These are phyloP conservation scores for Vanessa atalanta DNA, from an alignment of 1,140 invertebrate species.

Conservation along the genomic window DNA sequence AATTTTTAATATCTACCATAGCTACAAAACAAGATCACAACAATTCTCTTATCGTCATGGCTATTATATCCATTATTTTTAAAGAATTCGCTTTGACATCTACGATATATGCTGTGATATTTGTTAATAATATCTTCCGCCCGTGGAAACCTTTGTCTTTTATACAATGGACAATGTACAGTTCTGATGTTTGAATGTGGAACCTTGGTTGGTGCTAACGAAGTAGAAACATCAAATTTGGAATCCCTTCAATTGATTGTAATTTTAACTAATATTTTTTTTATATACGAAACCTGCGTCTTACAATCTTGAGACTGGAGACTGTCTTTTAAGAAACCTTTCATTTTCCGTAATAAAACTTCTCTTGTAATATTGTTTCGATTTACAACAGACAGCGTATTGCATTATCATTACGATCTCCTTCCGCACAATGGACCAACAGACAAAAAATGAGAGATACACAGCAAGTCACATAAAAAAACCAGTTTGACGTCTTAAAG, in stretches of 20 bases:
- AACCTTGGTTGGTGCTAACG: constrained; percentile 7
- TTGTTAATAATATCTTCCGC: constrained; percentile 17
- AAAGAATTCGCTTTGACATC: constrained; percentile 9
- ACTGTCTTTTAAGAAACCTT: too few relatives aligned
- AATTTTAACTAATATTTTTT: neutral
- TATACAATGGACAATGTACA: constrained; percentile 43
- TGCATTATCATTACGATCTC: too few relatives aligned
- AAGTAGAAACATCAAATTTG: neutral
- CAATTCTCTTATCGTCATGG: neutral
- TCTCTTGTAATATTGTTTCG: too few relatives aligned
- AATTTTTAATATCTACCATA: too few relatives aligned
- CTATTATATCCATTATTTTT: neutral
- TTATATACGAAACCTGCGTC: too few relatives aligned
- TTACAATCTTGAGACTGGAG: too few relatives aligned
- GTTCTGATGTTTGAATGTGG: constrained; percentile 17
- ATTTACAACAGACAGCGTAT: too few relatives aligned
- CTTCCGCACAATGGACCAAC: too few relatives aligned
- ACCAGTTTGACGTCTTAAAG: too few relatives aligned
- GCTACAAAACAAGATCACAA: neutral
- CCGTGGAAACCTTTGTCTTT: constrained; percentile 10
- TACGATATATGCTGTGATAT: neutral
- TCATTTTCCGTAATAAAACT: too few relatives aligned
- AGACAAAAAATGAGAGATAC: too few relatives aligned
- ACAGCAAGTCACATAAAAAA: too few relatives aligned
- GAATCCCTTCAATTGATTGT: neutral